phyloP scores from a whole-genome alignment of 2,888 invertebrate species.

The Drosophila macrospina region DNA sequence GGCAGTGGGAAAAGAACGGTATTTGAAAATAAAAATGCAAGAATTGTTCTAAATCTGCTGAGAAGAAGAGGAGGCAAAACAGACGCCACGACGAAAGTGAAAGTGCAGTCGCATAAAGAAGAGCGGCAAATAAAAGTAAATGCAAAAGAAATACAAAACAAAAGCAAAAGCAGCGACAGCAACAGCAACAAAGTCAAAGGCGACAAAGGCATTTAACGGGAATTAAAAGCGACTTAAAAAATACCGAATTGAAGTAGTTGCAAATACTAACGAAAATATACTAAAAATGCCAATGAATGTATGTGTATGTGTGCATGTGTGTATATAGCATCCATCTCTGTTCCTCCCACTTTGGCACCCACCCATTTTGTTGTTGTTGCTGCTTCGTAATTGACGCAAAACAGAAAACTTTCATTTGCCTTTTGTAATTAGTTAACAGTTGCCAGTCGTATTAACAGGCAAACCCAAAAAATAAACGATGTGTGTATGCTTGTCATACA shows the following conservation, averaged over 20 bases:
- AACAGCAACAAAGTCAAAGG: not conserved
- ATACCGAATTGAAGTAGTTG: not conserved
- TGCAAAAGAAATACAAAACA: not conserved
- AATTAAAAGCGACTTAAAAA: not conserved
- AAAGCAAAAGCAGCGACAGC: not conserved
- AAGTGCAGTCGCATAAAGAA: constrained; percentile 52
- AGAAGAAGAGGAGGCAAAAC: constrained; percentile 20
- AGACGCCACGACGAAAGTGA: constrained; percentile 54
- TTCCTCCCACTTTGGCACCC: not conserved
- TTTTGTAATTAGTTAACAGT: constrained; percentile 70
- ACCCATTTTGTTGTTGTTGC: constrained; percentile 5
- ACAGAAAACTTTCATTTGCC: constrained; percentile 64
- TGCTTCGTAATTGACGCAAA: constrained; percentile 41
- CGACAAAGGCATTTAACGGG: not conserved
- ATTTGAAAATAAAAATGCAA: constrained; percentile 56
- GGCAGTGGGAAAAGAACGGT: constrained; percentile 13
- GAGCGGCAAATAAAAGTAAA: constrained; percentile 18
- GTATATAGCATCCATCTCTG: not conserved
- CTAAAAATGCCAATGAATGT: not conserved
- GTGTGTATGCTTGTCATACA: constrained; percentile 14
- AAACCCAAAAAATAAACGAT: constrained; percentile 26
- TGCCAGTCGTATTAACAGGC: constrained; percentile 43
- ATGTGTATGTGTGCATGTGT: not conserved
- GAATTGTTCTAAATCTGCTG: constrained; percentile 72
- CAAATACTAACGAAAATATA: not conserved